Evolutionary conservation across 2,797 vertebrate species (phyloP).

Genomic region (Myotis pilosus): DNA sequence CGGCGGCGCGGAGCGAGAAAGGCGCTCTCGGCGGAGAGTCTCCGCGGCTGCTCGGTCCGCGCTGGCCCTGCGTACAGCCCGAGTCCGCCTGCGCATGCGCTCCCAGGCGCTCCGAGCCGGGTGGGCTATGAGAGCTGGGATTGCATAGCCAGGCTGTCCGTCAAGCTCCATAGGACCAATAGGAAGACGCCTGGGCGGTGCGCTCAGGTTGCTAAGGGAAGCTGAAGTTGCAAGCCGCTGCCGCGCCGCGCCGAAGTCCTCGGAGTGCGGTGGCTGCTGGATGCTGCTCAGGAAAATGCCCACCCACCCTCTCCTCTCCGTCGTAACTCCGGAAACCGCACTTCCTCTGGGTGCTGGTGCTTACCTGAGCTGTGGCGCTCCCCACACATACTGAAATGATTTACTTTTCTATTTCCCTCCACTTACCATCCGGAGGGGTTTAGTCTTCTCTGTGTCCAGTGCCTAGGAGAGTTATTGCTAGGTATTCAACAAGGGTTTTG

Average conservation of each 20-base stretch:
- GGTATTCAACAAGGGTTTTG: neutral
- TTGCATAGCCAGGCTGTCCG: conserved; percentile 25
- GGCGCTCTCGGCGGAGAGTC: neutral
- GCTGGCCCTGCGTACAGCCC: neutral
- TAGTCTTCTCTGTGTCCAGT: neutral
- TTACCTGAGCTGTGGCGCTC: conserved; percentile 40
- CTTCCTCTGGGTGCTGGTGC: neutral
- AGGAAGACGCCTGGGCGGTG: neutral
- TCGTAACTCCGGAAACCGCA: conserved; percentile 28
- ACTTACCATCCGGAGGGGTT: neutral
- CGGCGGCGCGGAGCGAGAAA: neutral
- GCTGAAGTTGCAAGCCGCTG: neutral
- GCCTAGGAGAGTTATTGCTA: neutral
- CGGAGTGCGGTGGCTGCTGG: neutral
- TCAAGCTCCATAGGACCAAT: neutral
- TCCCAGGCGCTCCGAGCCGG: neutral
- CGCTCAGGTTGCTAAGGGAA: conserved; percentile 61
- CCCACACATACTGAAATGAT: neutral
- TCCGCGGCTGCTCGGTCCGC: neutral
- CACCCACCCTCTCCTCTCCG: neutral
- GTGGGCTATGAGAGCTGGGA: neutral
- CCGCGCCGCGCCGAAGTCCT: neutral
- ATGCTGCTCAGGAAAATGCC: conserved; percentile 6
- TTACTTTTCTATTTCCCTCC: neutral
- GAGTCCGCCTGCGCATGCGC: conserved; percentile 71